Base-by-base conservation (phyloP, 1,140 invertebrate genomes). In the Paracyclopina nana region DNA sequence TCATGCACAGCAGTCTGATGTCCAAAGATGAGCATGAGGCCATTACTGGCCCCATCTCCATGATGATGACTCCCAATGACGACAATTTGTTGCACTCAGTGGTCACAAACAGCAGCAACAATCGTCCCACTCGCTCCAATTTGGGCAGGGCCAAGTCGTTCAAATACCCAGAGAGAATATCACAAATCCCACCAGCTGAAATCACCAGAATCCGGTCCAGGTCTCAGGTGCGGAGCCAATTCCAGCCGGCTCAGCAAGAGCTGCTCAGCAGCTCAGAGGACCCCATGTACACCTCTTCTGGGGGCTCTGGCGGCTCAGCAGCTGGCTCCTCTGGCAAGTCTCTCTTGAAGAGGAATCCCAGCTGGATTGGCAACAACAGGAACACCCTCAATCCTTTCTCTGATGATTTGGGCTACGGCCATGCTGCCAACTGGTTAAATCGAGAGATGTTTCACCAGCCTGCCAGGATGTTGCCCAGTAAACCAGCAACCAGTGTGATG, bases 141-240 rank as follows among this genome's bases (percentile, higher is more conserved):
- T 20, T 48, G 1, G 28, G 45, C 12, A 11, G 45, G n/a, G 45
- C 45, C 25, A 25, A 28, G n/a, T 48, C 45, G 14, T 48, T 48
- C 28, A 48, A 48, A 18, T 28, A 48, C 22, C 45, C 45, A 12
- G 45, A 48, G 25, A 24, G 45, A 16, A 48, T 48, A n/a, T 48
- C 45, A 9, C 45, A 48, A 28, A 48, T 48, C 22, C 45, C 45
- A 5, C 45, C 45, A 28, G 25, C 45, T 14, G 45, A 48, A 20
- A 29, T 48, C 16, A 48, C 45, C 2, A 24, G 45, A 12, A 12
- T 48, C 9, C 45, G 45, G 9, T 48, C 45, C 4, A 48, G 30
- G n/a, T 28, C 25, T 12, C 34, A 20, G 34, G 20, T 38, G n/a
- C 9, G 34, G 34, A 38, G 14, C 34, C 34, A 38, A 38, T 9